These are phyloP conservation scores for Pelusios castaneus DNA, from an alignment of 2,113 vertebrate species.

Conservation along the genomic window DNA sequence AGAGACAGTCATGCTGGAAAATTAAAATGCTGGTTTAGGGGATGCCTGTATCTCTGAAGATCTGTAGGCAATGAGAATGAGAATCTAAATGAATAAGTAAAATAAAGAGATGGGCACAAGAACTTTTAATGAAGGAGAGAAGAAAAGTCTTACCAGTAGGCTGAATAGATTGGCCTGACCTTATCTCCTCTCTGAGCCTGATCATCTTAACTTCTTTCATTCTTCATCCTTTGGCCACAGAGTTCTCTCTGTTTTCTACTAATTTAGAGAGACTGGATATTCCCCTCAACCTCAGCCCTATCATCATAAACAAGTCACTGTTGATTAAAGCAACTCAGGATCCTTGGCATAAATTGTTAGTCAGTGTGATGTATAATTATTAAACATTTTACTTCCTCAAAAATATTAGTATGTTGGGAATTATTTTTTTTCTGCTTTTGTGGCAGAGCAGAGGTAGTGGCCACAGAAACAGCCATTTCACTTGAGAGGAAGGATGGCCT, in stretches of 20 bases:
- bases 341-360: not conserved
- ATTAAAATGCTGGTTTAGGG: not conserved
- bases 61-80: not conserved
- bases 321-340: not conserved
- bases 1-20: not conserved
- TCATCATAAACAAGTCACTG: not conserved
- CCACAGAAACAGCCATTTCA: not conserved
- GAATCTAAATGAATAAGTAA: not conserved
- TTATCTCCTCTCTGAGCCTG: not conserved
- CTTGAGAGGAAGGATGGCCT: not conserved
- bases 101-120: not conserved
- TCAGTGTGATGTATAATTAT: not conserved
- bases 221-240: not conserved
- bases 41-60: not conserved
- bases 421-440: not conserved
- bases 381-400: not conserved
- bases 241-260: not conserved
- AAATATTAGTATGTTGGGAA: not conserved
- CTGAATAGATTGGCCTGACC: not conserved
- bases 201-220: not conserved
- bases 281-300: not conserved
- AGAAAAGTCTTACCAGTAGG: not conserved
- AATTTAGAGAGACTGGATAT: not conserved
- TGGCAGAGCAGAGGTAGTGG: not conserved
- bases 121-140: not conserved